Evolutionary conservation across 1,140 invertebrate genomes (phyloP).

Genomic region (Matsumurasca onukii): DNA sequence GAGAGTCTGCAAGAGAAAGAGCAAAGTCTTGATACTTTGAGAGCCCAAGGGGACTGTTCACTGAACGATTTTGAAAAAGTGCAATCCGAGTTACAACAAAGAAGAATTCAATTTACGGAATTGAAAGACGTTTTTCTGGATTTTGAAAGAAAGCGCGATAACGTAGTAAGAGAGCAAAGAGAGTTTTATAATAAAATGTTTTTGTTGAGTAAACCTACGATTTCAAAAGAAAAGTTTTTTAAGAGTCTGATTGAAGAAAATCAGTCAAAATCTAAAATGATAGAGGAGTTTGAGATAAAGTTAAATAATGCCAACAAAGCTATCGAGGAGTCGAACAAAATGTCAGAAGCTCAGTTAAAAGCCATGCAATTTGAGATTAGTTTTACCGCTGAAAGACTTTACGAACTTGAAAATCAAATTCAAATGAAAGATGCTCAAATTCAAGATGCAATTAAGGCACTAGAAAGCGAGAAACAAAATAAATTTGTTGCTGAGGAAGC

Average conservation of each 20-base stretch:
- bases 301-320: not conserved
- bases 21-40: not conserved
- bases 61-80: constrained; percentile 17
- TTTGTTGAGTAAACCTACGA: not conserved
- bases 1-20: not conserved
- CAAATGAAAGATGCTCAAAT: not conserved
- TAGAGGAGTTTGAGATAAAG: not conserved
- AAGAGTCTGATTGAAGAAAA: constrained; percentile 15
- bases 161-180: constrained; percentile 15
- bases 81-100: constrained; percentile 4
- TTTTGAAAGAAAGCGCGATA: constrained; percentile 16
- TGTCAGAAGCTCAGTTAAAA: constrained; percentile 7
- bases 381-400: constrained; percentile 2
- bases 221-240: constrained; percentile 17
- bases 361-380: constrained; percentile 7
- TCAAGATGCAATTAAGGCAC: constrained; percentile 3
- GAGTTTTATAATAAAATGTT: constrained; percentile 17
- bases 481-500: not conserved
- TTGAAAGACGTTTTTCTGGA: constrained; percentile 16
- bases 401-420: constrained; percentile 15
- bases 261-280: not conserved
- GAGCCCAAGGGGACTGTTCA: constrained; percentile 2
- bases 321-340: constrained; percentile 11
- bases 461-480: not conserved
- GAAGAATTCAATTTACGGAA: not conserved